phyloP scores from a whole-genome alignment of 2,113 vertebrate genomes.

The Peromyscus maniculatus region DNA sequence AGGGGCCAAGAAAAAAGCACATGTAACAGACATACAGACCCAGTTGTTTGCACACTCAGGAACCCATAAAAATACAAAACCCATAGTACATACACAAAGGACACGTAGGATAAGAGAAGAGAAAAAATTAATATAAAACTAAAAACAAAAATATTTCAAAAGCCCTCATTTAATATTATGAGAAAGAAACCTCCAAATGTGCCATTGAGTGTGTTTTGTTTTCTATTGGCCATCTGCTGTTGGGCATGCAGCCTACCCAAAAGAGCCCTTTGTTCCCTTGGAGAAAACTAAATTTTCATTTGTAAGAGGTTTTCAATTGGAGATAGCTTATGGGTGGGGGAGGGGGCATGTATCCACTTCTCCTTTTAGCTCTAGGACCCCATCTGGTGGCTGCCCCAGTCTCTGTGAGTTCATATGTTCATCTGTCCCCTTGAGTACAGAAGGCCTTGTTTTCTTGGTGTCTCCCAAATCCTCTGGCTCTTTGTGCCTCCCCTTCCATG shows the following conservation, averaged over 20 bases:
- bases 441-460: not conserved
- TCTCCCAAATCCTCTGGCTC: not conserved
- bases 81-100: not conserved
- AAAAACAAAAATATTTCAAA: not conserved
- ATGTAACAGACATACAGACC: not conserved
- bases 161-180: not conserved
- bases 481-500: not conserved
- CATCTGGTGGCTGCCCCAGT: not conserved
- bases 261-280: not conserved
- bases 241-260: not conserved
- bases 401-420: not conserved
- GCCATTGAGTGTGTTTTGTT: not conserved
- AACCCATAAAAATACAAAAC: not conserved
- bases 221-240: not conserved
- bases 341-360: not conserved
- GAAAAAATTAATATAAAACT: not conserved
- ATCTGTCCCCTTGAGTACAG: not conserved
- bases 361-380: not conserved
- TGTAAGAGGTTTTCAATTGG: not conserved
- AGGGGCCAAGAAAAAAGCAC: not conserved
- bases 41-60: not conserved
- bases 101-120: not conserved
- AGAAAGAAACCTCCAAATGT: not conserved
- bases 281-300: not conserved
- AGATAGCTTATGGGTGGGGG: not conserved